A percentile compares a stretch with the other conserved stretches of the same genome.
Evolutionary conservation across 2,113 vertebrate genomes (phyloP).

Genomic region (Mirounga angustirostris): DNA sequence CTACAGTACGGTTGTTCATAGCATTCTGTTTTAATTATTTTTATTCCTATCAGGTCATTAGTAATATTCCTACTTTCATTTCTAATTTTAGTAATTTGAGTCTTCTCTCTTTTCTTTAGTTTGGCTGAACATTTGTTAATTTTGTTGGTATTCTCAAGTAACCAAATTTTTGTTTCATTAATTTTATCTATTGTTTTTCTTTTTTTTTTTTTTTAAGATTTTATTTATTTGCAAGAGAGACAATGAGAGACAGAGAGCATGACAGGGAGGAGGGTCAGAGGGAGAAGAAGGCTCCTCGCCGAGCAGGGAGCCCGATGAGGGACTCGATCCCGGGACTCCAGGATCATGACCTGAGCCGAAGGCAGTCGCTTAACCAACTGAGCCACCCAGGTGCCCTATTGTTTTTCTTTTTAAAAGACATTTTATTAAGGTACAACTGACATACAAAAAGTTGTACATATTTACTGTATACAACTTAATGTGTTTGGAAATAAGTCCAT

Average conservation of each 20-base stretch:
- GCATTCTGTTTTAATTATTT: background rate
- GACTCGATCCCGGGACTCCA: too few relatives aligned
- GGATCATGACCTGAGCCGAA: too few relatives aligned
- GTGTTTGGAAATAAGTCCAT: background rate
- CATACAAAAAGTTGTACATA: background rate
- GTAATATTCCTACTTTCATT: background rate
- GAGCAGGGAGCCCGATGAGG: too few relatives aligned
- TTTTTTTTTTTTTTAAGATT: background rate
- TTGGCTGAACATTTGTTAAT: background rate
- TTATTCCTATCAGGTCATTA: background rate
- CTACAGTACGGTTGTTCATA: background rate
- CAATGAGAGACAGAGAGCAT: too few relatives aligned
- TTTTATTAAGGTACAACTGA: background rate
- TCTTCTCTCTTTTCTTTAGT: background rate
- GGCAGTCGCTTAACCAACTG: too few relatives aligned
- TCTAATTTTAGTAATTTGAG: background rate
- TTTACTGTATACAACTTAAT: background rate
- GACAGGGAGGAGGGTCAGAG: too few relatives aligned
- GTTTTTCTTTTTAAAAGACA: background rate
- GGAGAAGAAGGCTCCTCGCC: too few relatives aligned
- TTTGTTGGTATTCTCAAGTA: background rate
- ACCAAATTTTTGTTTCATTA: background rate
- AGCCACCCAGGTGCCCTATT: background rate
- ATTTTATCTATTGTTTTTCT: background rate
- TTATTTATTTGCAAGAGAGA: too few relatives aligned